Percentiles rank a stretch among this genome's conserved stretches.
These are phyloP conservation scores for Drosophila watanabei DNA, from an alignment of 1,140 invertebrate genomes.

Conservation along the genomic window DNA sequence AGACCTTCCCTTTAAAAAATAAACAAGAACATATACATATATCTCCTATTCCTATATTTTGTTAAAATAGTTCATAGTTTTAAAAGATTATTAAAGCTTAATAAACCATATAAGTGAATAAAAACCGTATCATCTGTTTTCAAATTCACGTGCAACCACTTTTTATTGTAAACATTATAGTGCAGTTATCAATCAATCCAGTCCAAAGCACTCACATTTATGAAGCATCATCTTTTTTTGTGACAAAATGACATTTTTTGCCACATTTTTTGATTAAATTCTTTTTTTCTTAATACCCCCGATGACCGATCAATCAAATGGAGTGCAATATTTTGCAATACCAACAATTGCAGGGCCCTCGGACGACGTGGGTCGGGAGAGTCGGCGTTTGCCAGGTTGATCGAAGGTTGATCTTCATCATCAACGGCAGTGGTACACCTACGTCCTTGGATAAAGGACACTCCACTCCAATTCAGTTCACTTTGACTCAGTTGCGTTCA, in stretches of 20 bases:
- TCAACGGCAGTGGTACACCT: constrained; percentile 48
- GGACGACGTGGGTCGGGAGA: constrained; percentile 18
- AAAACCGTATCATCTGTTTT: neutral
- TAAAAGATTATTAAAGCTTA: no score
- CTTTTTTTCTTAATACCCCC: neutral
- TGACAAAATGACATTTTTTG: constrained; percentile 62
- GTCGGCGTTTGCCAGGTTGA: constrained; percentile 30
- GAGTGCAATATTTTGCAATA: constrained; percentile 55
- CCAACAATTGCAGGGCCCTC: constrained; percentile 61
- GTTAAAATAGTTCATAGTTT: neutral
- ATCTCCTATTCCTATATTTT: neutral
- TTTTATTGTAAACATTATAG: neutral
- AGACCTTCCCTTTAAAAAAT: neutral
- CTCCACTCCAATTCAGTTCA: constrained; percentile 23
- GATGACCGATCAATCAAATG: constrained; percentile 62
- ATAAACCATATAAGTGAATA: neutral
- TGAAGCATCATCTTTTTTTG: constrained; percentile 37
- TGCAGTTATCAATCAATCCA: constrained; percentile 38
- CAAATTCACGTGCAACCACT: neutral
- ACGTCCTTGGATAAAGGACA: constrained; percentile 12
- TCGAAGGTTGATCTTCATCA: constrained; percentile 13
- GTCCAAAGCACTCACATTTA: neutral
- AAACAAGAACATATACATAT: no score
- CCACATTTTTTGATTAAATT: constrained; percentile 34
- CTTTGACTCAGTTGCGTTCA: constrained; percentile 51